Evolutionary conservation across 2,888 invertebrate species (phyloP), one percentile per base, ranked within the genome.

Genomic region (Smittia aterrima): DNA sequence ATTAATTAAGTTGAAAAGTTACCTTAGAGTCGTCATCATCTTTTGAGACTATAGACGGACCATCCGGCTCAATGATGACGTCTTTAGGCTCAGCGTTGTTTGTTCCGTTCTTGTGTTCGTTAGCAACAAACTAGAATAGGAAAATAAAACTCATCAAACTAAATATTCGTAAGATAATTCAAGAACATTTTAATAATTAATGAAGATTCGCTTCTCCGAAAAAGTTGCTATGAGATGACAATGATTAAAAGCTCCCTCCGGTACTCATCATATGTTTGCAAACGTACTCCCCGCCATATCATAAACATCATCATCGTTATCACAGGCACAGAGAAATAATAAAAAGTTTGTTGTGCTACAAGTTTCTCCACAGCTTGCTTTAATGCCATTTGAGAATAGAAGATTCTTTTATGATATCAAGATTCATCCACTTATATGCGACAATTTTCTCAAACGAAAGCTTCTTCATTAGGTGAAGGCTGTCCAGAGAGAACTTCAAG

Each of bases 41-140:
- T 75, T 80, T 74, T 9, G 76, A 79, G 64, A 79, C 80, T 71
- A 84, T 84, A 6, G 83, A 82, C 40, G 82, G 82, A 24, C 81
- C 77, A 77, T 84, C 84, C 20, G 83, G 79, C 75, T 83, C 82
- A 3, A 83, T 82, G 76, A 83, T 83, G 76, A 84, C 84, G 74
- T 82, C 82, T 16, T 82, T 79, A 18, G 83, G 79, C 3, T 82
- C 81, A 6, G 85, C 85, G 77, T 85, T 85, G 76, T 67, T 72
- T 0, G 76, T 76, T 78, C 80, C 81, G 77, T 80, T 79, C 77
- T 79, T 79, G 77, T 80, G 80, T 76, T 79, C 79, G 71, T 77
- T 77, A 68, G 81, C 79, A 27, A 80, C 77, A 62, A 81, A 81
- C 81, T 81, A 54, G 1, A 40, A 74, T 38, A 41, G 66, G 20